Evolutionary conservation across 2,113 vertebrate species (phyloP).

Genomic region (Amia ocellicauda): DNA sequence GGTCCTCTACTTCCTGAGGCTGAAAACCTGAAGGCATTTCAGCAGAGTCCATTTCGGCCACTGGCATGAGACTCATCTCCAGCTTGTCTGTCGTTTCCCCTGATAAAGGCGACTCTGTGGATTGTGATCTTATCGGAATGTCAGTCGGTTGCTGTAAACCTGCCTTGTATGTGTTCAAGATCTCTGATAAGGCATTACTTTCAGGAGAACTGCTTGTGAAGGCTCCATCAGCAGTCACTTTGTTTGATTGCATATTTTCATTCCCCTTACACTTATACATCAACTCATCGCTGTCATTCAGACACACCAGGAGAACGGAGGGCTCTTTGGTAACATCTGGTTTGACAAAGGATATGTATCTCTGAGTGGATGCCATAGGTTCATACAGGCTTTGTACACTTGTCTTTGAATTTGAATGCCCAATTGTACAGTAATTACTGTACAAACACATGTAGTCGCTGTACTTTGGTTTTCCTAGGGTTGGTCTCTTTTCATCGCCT

Average conservation of each 20-base stretch:
- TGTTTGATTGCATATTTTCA: slow-evolving; percentile 36
- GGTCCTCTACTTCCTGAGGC: not conserved
- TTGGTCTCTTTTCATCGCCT: not conserved
- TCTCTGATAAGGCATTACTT: not conserved
- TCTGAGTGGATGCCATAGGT: slow-evolving; percentile 43
- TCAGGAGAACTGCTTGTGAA: too few relatives aligned
- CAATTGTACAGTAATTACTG: slow-evolving; percentile 28
- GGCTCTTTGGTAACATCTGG: not conserved
- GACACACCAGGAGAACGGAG: slow-evolving; percentile 11
- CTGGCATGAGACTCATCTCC: too few relatives aligned
- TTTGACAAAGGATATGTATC: slow-evolving; percentile 8
- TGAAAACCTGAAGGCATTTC: not conserved
- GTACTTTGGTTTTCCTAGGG: not conserved
- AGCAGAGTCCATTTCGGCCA: too few relatives aligned
- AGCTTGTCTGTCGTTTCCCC: too few relatives aligned
- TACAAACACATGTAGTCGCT: slow-evolving; percentile 42
- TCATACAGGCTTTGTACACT: slow-evolving; percentile 42
- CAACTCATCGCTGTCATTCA: slow-evolving; percentile 13
- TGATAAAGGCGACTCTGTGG: too few relatives aligned
- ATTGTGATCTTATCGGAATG: too few relatives aligned
- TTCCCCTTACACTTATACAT: slow-evolving; percentile 55
- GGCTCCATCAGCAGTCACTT: not conserved
- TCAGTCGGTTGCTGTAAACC: not conserved
- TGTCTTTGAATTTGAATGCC: slow-evolving; percentile 19
- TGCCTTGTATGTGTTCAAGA: not conserved